Evolutionary conservation across 1,140 invertebrate genomes (phyloP).

Genomic region (Drosophila sproati): DNA sequence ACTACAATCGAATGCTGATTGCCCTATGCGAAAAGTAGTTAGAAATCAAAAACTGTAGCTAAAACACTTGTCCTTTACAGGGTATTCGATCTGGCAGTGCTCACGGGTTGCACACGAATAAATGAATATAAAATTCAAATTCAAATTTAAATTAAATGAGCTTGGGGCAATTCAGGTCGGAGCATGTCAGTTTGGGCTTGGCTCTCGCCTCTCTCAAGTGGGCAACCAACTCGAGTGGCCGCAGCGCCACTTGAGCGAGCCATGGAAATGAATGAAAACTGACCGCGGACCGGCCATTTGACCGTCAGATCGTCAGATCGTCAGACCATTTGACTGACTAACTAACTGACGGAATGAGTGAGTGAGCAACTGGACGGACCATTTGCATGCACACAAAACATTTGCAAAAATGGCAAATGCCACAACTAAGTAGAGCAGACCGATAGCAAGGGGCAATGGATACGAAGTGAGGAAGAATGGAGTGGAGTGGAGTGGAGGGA

Average conservation of each 20-base stretch:
- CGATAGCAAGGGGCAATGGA: not conserved
- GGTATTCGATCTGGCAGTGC: slow-evolving; percentile 5
- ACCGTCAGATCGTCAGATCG: not conserved
- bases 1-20: not conserved
- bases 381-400: slow-evolving; percentile 81
- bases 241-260: slow-evolving; percentile 66
- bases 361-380: slow-evolving; percentile 57
- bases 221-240: slow-evolving; percentile 52
- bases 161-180: slow-evolving; percentile 46
- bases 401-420: slow-evolving; percentile 68
- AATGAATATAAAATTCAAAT: slow-evolving; percentile 47
- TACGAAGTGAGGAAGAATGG: not conserved
- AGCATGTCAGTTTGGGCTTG: slow-evolving; percentile 30
- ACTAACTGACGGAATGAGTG: slow-evolving; percentile 36
- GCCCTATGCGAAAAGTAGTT: not conserved
- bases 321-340: slow-evolving; percentile 1
- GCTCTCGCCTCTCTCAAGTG: slow-evolving; percentile 55
- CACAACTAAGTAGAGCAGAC: slow-evolving; percentile 37
- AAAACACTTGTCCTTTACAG: slow-evolving; percentile 1
- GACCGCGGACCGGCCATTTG: slow-evolving; percentile 53
- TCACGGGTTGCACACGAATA: slow-evolving; percentile 21
- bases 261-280: slow-evolving; percentile 68
- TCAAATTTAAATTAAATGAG: slow-evolving; percentile 63
- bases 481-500: not conserved
- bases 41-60: not conserved